A percentile compares a stretch with the other conserved stretches of the same genome.
phyloP scores from a whole-genome alignment of 1,140 invertebrate genomes.

The Tetranychus urticae region DNA sequence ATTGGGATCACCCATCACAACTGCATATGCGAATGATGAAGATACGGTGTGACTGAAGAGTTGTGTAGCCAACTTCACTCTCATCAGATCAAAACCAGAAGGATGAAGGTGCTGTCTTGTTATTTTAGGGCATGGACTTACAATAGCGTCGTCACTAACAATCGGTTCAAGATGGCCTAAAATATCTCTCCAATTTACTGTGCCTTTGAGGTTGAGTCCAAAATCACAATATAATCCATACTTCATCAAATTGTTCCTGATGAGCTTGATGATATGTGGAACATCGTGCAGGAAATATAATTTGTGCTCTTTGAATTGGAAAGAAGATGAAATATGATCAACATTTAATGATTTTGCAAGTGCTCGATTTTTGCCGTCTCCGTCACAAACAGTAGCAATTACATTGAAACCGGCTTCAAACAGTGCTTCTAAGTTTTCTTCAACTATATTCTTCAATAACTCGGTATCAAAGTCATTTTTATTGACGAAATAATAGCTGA shows the following conservation, averaged over 20 bases:
- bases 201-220: too few relatives aligned
- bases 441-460: too few relatives aligned
- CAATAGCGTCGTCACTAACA: too few relatives aligned
- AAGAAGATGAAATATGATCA: not conserved
- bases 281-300: slow-evolving; percentile 8
- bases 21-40: not conserved
- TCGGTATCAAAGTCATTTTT: not conserved
- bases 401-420: too few relatives aligned
- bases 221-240: too few relatives aligned
- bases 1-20: not conserved
- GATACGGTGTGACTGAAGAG: not conserved
- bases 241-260: too few relatives aligned
- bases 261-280: too few relatives aligned
- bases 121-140: not conserved
- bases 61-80: not conserved
- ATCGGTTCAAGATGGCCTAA: too few relatives aligned
- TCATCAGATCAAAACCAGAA: not conserved
- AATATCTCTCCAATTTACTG: too few relatives aligned
- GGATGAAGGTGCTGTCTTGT: not conserved
- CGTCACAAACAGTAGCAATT: too few relatives aligned
- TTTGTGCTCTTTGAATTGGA: not conserved
- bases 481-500: not conserved
- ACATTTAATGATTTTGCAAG: not conserved
- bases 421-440: too few relatives aligned
- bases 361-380: too few relatives aligned